Evolutionary conservation across 2,797 vertebrate genomes (phyloP).

Genomic region (Pempheris klunzingeri): DNA sequence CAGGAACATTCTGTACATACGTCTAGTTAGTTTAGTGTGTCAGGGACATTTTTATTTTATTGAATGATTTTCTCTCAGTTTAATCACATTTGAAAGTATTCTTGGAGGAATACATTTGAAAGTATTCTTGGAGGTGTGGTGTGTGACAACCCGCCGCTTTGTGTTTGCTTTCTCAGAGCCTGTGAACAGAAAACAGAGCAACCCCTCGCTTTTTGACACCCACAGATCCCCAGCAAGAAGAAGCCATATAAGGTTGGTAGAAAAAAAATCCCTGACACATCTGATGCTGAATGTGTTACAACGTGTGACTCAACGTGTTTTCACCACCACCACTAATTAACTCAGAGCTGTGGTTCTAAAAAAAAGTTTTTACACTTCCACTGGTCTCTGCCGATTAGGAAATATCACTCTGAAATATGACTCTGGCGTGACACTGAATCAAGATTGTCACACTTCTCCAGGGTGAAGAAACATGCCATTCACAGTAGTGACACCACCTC

Average conservation of each 20-base stretch:
- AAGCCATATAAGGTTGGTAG: conserved; percentile 95
- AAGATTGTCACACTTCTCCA: conserved; percentile 63
- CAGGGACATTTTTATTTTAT: neutral
- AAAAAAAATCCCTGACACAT: neutral
- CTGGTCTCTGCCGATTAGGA: neutral
- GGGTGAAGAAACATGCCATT: conserved; percentile 99
- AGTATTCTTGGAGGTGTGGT: neutral
- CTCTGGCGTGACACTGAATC: conserved; percentile 18
- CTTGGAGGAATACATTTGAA: neutral
- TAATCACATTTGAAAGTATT: neutral
- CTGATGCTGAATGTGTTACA: neutral
- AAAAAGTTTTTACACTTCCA: neutral
- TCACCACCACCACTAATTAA: neutral
- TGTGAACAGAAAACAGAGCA: conserved; percentile 97
- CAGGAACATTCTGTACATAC: neutral
- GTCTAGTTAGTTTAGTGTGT: too few relatives aligned
- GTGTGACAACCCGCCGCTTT: neutral
- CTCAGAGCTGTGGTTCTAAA: neutral
- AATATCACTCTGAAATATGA: neutral
- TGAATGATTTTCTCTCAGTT: neutral
- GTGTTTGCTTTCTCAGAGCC: conserved; percentile 87
- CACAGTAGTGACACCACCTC: conserved; percentile 99
- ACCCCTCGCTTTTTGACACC: conserved; percentile 96
- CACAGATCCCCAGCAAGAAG: conserved; percentile 98
- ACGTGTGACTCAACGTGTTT: neutral